A percentile compares a stretch with the other conserved stretches of the same genome.
phyloP scores from a whole-genome alignment of 2,888 invertebrate genomes.

The Syrista parreyssii region DNA sequence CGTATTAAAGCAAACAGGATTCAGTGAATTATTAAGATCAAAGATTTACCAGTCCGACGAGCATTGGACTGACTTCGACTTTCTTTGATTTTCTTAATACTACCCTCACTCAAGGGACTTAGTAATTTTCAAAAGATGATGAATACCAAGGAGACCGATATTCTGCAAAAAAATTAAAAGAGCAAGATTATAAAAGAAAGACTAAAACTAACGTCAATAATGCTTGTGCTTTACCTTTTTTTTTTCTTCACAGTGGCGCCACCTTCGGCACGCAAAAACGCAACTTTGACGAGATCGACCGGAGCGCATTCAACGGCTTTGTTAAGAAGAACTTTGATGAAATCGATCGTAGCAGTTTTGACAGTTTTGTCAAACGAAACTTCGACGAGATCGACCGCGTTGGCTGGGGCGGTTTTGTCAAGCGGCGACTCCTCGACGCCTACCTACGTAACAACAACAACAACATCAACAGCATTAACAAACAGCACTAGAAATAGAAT shows the following conservation, averaged over 20 bases:
- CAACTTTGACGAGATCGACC: conserved; percentile 74
- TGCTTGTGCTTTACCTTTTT: neutral
- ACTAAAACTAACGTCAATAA: neutral
- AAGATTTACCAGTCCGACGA: no score
- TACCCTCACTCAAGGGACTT: neutral
- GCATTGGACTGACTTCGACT: neutral
- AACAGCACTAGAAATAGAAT: neutral
- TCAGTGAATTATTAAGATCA: neutral
- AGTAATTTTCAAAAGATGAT: neutral
- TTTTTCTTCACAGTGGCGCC: conserved; percentile 39
- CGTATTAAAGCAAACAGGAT: neutral
- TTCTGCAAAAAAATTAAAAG: neutral
- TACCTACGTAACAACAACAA: conserved; percentile 10
- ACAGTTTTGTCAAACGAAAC: conserved; percentile 70
- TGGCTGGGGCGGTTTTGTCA: conserved; percentile 66
- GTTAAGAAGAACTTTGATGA: conserved; percentile 74
- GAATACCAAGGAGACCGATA: neutral
- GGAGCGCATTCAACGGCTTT: conserved; percentile 69
- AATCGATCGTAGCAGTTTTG: conserved; percentile 73
- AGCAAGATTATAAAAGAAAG: neutral
- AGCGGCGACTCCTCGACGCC: conserved; percentile 46
- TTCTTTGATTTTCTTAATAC: neutral
- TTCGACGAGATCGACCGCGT: conserved; percentile 67
- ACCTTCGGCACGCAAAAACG: conserved; percentile 67
- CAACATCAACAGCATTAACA: neutral